Percentiles rank a stretch among this genome's conserved stretches.
Evolutionary conservation across 2,888 invertebrate genomes (phyloP).

Genomic region (Miltochrista miniata): DNA sequence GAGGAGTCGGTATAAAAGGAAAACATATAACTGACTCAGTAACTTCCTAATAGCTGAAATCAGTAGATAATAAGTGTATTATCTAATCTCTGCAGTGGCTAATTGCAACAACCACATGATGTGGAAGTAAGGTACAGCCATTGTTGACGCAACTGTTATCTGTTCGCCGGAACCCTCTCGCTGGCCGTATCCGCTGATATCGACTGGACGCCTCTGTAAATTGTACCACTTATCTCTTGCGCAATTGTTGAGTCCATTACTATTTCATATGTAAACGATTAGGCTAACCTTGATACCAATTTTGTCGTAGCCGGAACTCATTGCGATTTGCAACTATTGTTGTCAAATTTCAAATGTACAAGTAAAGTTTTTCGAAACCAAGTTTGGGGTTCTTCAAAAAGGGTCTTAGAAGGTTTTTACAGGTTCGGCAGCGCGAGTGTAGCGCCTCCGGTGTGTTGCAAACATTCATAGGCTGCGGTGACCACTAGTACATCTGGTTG

Average conservation of each 20-base stretch:
- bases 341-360: not conserved
- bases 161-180: slow-evolving; percentile 7
- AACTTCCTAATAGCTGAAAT: too few species aligned
- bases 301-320: not conserved
- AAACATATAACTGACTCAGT: too few species aligned
- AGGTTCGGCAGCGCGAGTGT: too few species aligned
- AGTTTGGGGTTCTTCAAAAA: too few species aligned
- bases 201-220: slow-evolving; percentile 23
- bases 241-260: slow-evolving; percentile 21
- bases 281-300: slow-evolving; percentile 26
- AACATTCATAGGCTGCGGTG: too few species aligned
- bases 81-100: too few species aligned
- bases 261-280: slow-evolving; percentile 16
- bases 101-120: not conserved
- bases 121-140: slow-evolving; percentile 10
- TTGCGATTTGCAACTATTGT: not conserved
- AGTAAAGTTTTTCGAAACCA: too few species aligned
- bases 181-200: slow-evolving; percentile 41
- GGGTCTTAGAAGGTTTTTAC: too few species aligned
- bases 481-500: too few species aligned
- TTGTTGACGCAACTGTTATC: slow-evolving; percentile 16
- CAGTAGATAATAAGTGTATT: too few species aligned
- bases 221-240: slow-evolving; percentile 35
- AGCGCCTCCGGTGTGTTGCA: too few species aligned
- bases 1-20: too few species aligned